These are phyloP conservation scores for Netelia melanura DNA, from an alignment of 2,888 invertebrate genomes.

Conservation along the genomic window DNA sequence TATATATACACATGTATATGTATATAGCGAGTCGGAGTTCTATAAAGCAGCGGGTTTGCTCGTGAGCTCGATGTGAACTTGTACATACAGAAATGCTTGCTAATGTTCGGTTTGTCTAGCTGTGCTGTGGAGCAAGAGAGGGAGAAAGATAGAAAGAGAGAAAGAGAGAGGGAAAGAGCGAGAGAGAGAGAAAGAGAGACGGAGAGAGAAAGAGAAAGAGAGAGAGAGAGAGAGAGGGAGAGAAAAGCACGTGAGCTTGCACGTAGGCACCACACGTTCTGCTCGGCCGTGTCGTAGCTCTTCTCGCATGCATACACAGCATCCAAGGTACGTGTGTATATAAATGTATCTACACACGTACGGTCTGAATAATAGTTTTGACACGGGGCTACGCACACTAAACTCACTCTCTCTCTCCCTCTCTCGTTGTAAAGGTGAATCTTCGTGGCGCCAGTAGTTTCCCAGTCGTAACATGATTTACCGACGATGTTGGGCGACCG, in stretches of 20 bases:
- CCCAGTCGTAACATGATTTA: slow-evolving; percentile 75
- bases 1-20: not conserved
- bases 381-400: slow-evolving; percentile 63
- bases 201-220: not conserved
- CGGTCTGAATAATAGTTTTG: slow-evolving; percentile 64
- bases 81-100: slow-evolving; percentile 42
- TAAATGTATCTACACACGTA: not conserved
- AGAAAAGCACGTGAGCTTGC: slow-evolving; percentile 50
- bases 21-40: not conserved
- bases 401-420: slow-evolving; percentile 42
- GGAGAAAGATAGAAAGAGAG: too few species aligned
- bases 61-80: slow-evolving; percentile 36
- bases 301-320: slow-evolving; percentile 28
- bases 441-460: slow-evolving; percentile 75
- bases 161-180: not conserved
- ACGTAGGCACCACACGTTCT: slow-evolving; percentile 50
- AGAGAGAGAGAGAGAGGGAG: slow-evolving; percentile 27
- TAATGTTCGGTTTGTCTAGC: slow-evolving; percentile 32
- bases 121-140: not conserved
- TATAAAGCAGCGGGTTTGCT: slow-evolving; percentile 24
- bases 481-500: slow-evolving; percentile 69
- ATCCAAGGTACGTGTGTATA: not conserved
- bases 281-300: slow-evolving; percentile 42
- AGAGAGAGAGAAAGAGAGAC: slow-evolving; percentile 3
- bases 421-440: slow-evolving; percentile 50